Base-by-base conservation (phyloP, 2,797 vertebrate species). In the Syngnathus acus region DNA sequence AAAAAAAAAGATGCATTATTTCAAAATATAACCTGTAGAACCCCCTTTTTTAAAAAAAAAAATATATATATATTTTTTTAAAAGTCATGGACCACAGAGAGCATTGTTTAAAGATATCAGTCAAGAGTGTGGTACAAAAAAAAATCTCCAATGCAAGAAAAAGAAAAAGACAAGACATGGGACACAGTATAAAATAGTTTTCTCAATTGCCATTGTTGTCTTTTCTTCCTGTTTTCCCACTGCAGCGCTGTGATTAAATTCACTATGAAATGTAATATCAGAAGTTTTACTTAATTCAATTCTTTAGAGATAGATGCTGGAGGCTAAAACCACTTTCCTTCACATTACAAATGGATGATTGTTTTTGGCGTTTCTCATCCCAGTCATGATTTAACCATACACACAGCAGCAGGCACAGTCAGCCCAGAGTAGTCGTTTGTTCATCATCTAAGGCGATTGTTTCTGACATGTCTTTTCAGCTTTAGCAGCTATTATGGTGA, bases 301-400 rank as follows among this genome's bases (percentile, higher is more conserved):
- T 86, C 70, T 86, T 80, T 68, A 68, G 72, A 82, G 73, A 79
- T 73, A 42, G 62, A 70, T 48, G 83, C 86, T 80, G 69, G 66
- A 43, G 86, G 84, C 76, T 68, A 68, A 73, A 78, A 72, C 72
- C 71, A 75, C 73, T 87, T 87, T 78, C 73, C 84, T 77, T 87
- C 78, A 87, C 80, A 79, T 70, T 53, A 76, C 71, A 86, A 87
- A 87, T 88, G 83, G 83, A 78, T 85, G 72, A 88, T 87, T 87
- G 84, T 84, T 86, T 77, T 83, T 86, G 84, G 74, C 81, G 16
- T 86, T 88, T 89, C 84, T 86, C 82, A 86, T 87, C 74, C 76
- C 66, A 68, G 70, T 72, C 39, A 48, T 72, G 70, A 74, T 79
- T 78, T 72, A 0, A 72, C 67, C 62, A 43, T 75, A 54, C 32